Evolutionary conservation across 92 coral and sea anemone species (phyloP).

Genomic region (Epizoanthus fatuus): DNA sequence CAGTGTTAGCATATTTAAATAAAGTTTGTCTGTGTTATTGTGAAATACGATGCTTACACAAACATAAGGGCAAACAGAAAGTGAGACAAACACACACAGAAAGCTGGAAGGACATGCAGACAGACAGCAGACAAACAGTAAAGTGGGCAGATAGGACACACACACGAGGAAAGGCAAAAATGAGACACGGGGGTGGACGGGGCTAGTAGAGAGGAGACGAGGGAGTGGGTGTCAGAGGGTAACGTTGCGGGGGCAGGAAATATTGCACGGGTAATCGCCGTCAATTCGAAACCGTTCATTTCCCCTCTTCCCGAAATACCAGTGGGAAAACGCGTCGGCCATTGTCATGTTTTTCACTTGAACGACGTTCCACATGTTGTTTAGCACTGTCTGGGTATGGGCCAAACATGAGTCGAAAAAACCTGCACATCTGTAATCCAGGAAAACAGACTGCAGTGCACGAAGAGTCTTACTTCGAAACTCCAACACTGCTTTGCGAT

Average conservation of each 20-base stretch:
- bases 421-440: constrained; percentile 3
- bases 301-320: constrained; percentile 10
- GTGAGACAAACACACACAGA: no score
- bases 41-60: no score
- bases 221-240: neutral
- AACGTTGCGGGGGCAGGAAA: constrained; percentile 39
- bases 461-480: constrained; percentile 34
- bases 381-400: constrained; percentile 30
- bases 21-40: no score
- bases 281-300: constrained; percentile 40
- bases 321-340: constrained; percentile 26
- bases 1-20: no score
- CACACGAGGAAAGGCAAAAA: no score
- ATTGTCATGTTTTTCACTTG: constrained; percentile 25
- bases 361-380: constrained; percentile 38
- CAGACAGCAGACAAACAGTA: no score
- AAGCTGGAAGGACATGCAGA: no score
- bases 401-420: constrained; percentile 54
- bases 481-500: constrained; percentile 25
- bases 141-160: no score
- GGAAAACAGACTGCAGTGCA: constrained; percentile 23
- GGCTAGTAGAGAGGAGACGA: neutral
- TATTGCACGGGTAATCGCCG: constrained; percentile 41
- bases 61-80: no score
- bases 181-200: no score